A percentile compares a stretch with the other conserved stretches of the same genome.
Conservation (phyloP, 1,140 invertebrate genomes). For the Drosophila rhopaloa region DNA sequence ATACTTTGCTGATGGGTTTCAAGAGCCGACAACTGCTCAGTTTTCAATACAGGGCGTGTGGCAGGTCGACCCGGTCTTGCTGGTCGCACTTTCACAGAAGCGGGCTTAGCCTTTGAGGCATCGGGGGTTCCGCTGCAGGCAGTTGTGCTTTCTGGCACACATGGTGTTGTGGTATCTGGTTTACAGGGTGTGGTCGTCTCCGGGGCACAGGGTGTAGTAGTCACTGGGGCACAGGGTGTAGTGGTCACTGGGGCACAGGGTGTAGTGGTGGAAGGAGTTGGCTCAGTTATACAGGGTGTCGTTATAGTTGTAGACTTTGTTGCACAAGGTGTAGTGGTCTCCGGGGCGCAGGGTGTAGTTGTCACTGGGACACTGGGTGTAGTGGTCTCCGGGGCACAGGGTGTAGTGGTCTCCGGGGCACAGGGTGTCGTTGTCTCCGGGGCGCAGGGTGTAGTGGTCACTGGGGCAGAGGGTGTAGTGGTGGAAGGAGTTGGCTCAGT, state of each 20-base stretch:
- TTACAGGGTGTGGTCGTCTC: constrained; percentile 18
- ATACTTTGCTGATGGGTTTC: constrained; percentile 43
- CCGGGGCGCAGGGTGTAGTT: constrained; percentile 13
- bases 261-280: constrained; percentile 5
- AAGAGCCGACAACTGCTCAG: neutral
- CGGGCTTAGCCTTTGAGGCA: constrained; percentile 20
- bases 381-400: no score
- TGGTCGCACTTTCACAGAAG: constrained; percentile 37
- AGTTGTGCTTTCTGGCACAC: constrained; percentile 6
- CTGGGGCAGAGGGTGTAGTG: no score
- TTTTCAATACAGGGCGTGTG: constrained; percentile 2
- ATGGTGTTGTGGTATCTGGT: constrained; percentile 12
- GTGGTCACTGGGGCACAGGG: constrained; percentile 1
- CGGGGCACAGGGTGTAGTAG: neutral
- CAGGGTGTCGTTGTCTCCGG: no score
- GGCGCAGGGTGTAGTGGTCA: no score
- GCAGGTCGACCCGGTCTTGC: constrained; percentile 9
- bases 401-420: no score
- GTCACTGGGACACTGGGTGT: neutral
- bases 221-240: no score
- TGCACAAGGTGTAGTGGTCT: constrained; percentile 9
- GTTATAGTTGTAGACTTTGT: neutral
- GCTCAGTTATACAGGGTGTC: constrained; percentile 7
- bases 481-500: no score
- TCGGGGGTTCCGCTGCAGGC: neutral